Percentiles rank a stretch among this genome's conserved stretches.
These are phyloP conservation scores for Conomelus anceps DNA, from an alignment of 2,888 invertebrate species.

Conservation along the genomic window DNA sequence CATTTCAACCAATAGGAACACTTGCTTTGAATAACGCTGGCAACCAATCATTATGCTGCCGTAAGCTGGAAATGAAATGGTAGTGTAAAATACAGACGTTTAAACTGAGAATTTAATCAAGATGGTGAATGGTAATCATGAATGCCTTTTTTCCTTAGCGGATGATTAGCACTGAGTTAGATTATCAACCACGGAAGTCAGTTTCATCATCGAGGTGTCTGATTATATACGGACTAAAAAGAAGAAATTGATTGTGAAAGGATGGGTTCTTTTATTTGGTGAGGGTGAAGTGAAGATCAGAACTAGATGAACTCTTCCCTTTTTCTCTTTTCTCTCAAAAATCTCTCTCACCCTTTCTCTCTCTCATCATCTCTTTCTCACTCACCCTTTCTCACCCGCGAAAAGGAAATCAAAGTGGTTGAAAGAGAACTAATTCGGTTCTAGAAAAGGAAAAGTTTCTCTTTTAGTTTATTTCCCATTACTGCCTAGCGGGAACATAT, in stretches of 20 bases:
- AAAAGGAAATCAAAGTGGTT: background rate
- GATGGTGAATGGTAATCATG: too few species aligned
- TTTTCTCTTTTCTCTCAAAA: background rate
- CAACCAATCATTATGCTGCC: too few species aligned
- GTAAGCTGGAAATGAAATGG: too few species aligned
- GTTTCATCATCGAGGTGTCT: background rate
- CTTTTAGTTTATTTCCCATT: background rate
- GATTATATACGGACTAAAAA: background rate
- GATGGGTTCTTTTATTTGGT: background rate
- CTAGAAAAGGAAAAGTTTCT: background rate
- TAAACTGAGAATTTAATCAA: too few species aligned
- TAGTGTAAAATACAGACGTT: too few species aligned
- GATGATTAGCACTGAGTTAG: background rate
- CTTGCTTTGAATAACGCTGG: too few species aligned
- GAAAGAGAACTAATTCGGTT: background rate
- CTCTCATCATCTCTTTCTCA: background rate
- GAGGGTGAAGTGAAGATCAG: background rate
- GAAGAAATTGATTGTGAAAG: background rate
- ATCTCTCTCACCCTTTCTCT: background rate
- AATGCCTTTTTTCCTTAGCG: background rate
- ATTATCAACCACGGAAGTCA: background rate
- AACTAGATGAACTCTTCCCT: background rate
- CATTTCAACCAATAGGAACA: too few species aligned
- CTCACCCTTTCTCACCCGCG: background rate
- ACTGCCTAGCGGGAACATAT: background rate